Evolutionary conservation across 2,888 invertebrate species (phyloP), one percentile per base, ranked within the genome.

Genomic region (Copidosoma aretas): DNA sequence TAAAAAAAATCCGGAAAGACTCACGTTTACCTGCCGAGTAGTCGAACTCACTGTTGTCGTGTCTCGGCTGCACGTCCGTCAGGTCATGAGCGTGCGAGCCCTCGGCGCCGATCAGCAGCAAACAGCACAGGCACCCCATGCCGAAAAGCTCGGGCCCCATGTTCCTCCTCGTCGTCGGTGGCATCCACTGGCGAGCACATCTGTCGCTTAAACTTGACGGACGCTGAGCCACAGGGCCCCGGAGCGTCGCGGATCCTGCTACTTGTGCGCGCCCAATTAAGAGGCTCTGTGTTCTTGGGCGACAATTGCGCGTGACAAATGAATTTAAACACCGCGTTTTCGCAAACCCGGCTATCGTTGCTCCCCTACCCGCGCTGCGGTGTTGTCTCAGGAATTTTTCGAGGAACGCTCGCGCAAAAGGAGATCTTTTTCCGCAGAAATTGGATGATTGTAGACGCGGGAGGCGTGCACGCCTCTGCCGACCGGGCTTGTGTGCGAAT

Each of bases 21-120:
- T 79, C 74, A 77, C 75, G 76, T 77, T 77, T 74, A 74, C 73
- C 76, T 73, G 74, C 62, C 10, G 73, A 22, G n/a, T 43, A 46
- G 25, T 59, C 62, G 14, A 41, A 22, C 25, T 46, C 43, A 17
- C 41, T 46, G 12, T 15, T 22, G 14, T 32, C 25, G 10, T 39
- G 8, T 5, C 15, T 56, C 54, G 25, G 12, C 32, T 32, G 41
- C 22, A 39, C 19, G n/a, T 15, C 19, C 19, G 49, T 24, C 1
- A 24, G 60, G 15, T 8, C 14, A 14, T 32, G 54, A 5, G n/a
- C 64, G 15, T 51, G 14, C 25, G 32, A 54, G 41, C 51, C 54
- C 32, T 32, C 32, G 32, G 32, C 32, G 8, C 32, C 8, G 17
- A 39, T n/a, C 24, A 22, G 21, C 1, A 62, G 51, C 10, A 67